A percentile compares a stretch with the other conserved stretches of the same genome.
Evolutionary conservation across 2,888 invertebrate species (phyloP).

Genomic region (Notocelia uddmanniana): DNA sequence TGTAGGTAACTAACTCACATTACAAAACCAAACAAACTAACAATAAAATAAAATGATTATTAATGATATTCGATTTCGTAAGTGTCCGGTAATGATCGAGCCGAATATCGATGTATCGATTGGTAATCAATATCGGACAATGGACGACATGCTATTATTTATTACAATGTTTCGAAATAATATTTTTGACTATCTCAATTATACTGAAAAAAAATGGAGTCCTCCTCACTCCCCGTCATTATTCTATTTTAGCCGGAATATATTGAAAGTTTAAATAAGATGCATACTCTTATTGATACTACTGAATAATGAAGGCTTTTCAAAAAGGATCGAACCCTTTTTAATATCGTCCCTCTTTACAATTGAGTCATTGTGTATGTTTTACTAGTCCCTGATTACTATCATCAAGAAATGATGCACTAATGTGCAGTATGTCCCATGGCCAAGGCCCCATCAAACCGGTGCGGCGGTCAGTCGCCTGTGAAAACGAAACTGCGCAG

Average conservation of each 20-base stretch:
- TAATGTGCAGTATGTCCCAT: slow-evolving; percentile 9
- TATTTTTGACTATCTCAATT: neutral
- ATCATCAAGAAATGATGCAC: neutral
- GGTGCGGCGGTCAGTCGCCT: slow-evolving; percentile 28
- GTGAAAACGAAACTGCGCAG: slow-evolving; percentile 35
- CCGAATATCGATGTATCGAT: slow-evolving; percentile 33
- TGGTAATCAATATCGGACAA: slow-evolving; percentile 39
- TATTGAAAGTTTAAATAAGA: too few species aligned
- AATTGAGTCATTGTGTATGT: too few species aligned
- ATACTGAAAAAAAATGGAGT: neutral
- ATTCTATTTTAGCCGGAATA: too few species aligned
- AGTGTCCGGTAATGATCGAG: slow-evolving; percentile 39
- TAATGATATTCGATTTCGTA: slow-evolving; percentile 39
- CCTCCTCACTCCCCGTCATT: too few species aligned
- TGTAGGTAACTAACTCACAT: slow-evolving; percentile 13
- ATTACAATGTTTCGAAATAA: slow-evolving; percentile 30
- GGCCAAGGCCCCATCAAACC: slow-evolving; percentile 32
- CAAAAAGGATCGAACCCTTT: too few species aligned
- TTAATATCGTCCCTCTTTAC: too few species aligned
- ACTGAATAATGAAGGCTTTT: too few species aligned
- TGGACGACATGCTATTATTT: slow-evolving; percentile 33
- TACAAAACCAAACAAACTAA: slow-evolving; percentile 41
- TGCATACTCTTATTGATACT: too few species aligned
- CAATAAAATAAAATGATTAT: slow-evolving; percentile 44
- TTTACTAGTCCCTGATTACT: too few species aligned